phyloP scores from a whole-genome alignment of 1,140 invertebrate species.

The Drosophila paulistorum region DNA sequence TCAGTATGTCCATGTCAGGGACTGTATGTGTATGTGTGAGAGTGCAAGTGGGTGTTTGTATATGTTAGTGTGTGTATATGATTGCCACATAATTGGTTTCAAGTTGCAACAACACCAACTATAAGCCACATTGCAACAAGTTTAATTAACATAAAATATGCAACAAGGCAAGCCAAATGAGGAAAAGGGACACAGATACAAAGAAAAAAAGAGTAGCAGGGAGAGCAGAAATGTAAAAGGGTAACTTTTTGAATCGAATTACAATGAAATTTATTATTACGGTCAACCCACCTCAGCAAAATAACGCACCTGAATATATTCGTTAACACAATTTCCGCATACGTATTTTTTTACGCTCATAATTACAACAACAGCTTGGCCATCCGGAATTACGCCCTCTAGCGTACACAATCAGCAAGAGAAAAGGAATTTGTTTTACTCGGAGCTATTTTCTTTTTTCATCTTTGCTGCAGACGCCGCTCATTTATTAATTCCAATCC shows the following conservation, averaged over 20 bases:
- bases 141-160: constrained; percentile 81
- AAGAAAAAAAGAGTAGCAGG: background rate
- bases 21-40: background rate
- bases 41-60: background rate
- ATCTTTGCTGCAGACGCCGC: background rate
- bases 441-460: too few species aligned
- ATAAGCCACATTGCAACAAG: constrained; percentile 59
- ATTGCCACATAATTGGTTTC: constrained; percentile 64
- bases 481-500: constrained; percentile 81
- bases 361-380: constrained; percentile 11
- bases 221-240: background rate
- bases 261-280: constrained; percentile 1
- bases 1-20: constrained; percentile 41
- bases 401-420: background rate
- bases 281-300: background rate
- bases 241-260: background rate
- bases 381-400: background rate
- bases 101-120: constrained; percentile 62
- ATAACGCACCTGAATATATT: constrained; percentile 1
- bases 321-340: background rate
- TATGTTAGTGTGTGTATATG: constrained; percentile 41
- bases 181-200: constrained; percentile 19
- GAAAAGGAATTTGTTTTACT: background rate
- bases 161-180: constrained; percentile 32
- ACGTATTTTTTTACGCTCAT: background rate